A percentile compares a stretch with the other conserved stretches of the same genome.
These are phyloP conservation scores for Chaitophorus viminalis DNA, from an alignment of 2,888 invertebrate genomes.

Conservation along the genomic window DNA sequence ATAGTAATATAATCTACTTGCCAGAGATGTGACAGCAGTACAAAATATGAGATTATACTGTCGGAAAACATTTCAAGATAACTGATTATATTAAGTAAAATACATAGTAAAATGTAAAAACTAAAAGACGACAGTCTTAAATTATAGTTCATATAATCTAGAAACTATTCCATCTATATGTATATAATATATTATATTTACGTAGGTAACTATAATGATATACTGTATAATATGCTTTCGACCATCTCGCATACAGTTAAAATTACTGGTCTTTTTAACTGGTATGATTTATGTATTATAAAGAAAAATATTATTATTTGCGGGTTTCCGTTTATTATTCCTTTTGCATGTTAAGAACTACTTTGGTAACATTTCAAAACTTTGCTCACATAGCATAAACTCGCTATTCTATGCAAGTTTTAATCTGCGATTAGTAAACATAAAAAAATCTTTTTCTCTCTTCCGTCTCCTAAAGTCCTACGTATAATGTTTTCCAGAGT, in stretches of 20 bases:
- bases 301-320: not conserved
- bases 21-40: not conserved
- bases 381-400: not conserved
- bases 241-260: no score
- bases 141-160: no score
- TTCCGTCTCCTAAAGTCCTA: not conserved
- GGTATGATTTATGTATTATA: not conserved
- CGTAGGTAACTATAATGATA: no score
- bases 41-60: not conserved
- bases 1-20: not conserved
- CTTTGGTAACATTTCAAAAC: not conserved
- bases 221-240: no score
- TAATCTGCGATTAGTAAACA: conserved; percentile 33
- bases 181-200: no score
- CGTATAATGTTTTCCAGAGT: conserved; percentile 1
- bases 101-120: not conserved
- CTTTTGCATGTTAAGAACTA: not conserved
- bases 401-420: not conserved
- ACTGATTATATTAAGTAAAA: not conserved
- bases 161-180: no score
- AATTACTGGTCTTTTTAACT: not conserved
- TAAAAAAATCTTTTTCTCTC: not conserved
- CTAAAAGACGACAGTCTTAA: not conserved
- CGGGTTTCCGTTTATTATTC: not conserved
- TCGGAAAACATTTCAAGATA: not conserved